Evolutionary conservation across 37 sponge, comb jelly and placozoan genomes (phyloP).

Genomic region (Oopsacas minuta): DNA sequence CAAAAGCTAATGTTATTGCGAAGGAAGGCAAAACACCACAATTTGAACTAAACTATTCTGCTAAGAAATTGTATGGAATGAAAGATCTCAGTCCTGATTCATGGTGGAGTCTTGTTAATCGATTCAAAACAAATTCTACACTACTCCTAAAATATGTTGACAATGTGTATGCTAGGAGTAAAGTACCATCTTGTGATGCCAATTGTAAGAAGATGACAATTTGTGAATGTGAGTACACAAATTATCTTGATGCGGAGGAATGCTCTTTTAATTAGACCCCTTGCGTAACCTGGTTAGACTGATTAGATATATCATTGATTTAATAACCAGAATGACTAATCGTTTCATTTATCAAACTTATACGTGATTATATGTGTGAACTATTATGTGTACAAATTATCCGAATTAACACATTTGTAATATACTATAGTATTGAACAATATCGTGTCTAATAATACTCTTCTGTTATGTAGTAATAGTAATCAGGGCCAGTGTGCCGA

Average conservation of each 20-base stretch:
- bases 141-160: background rate
- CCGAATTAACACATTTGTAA: no score
- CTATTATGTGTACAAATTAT: no score
- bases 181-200: background rate
- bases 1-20: slow-evolving; percentile 48
- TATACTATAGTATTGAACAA: no score
- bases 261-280: background rate
- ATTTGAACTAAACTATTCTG: slow-evolving; percentile 38
- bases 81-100: slow-evolving; percentile 41
- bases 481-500: no score
- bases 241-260: background rate
- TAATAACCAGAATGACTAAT: no score
- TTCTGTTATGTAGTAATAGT: no score
- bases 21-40: slow-evolving; percentile 12
- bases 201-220: background rate
- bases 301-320: no score
- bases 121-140: background rate
- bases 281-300: no score
- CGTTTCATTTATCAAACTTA: no score
- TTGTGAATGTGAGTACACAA: background rate
- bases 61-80: slow-evolving; percentile 34
- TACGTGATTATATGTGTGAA: no score
- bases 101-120: slow-evolving; percentile 30
- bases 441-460: no score
- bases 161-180: background rate